phyloP scores from a whole-genome alignment of 2,797 vertebrate genomes.

The Bufotes viridis region DNA sequence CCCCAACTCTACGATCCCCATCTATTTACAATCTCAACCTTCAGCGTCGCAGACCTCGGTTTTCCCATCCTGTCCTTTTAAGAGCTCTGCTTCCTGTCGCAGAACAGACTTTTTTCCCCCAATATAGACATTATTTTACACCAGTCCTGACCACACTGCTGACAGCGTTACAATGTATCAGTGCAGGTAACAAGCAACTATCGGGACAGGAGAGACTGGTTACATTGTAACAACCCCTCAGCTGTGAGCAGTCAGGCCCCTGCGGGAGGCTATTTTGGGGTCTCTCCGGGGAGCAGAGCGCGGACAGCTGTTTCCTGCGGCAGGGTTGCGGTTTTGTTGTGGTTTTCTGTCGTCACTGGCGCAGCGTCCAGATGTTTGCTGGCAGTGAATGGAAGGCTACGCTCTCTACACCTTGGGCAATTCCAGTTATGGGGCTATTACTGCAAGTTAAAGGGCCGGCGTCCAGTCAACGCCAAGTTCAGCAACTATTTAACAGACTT shows the following conservation, averaged over 20 bases:
- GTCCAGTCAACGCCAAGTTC: too few species aligned
- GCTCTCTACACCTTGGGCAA: not conserved
- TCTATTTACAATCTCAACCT: too few species aligned
- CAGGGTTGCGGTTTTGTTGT: too few species aligned
- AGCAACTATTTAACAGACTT: too few species aligned
- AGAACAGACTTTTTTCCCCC: too few species aligned
- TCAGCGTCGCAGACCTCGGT: too few species aligned
- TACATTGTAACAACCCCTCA: not conserved
- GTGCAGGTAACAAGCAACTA: not conserved
- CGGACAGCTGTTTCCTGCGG: not conserved
- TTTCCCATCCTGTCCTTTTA: too few species aligned
- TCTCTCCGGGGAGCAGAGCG: not conserved
- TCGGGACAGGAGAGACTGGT: too few species aligned
- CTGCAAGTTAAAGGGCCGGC: not conserved
- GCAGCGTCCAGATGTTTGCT: not conserved
- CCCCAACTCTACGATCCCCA: too few species aligned
- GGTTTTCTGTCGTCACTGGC: not conserved
- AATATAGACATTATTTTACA: too few species aligned
- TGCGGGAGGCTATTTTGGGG: not conserved
- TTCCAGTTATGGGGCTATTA: too few species aligned
- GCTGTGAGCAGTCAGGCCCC: not conserved
- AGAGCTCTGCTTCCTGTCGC: too few species aligned
- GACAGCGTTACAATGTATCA: not conserved
- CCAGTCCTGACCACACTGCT: not conserved
- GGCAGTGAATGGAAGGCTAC: not conserved